Base-by-base conservation (phyloP, 2,888 invertebrate species). In the Hirudinaria manillensis region DNA sequence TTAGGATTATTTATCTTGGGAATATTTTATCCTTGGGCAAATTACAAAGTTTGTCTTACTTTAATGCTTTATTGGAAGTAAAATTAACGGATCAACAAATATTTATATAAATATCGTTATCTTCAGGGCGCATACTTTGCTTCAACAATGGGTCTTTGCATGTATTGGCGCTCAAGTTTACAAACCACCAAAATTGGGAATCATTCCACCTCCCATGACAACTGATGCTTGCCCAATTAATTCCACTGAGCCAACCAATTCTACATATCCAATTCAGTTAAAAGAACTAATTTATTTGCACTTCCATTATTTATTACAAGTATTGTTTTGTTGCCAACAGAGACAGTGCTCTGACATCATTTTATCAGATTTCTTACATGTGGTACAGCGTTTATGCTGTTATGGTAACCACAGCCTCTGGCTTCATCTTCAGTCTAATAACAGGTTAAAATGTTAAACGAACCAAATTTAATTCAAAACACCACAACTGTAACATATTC, bases 151-250 rank as follows among this genome's bases (percentile, higher is more conserved):
- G 90, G 92, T 0, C 87, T 94, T 77, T 85, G 87, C 0, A 82
- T 92, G 74, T 72, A 92, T 94, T 83, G 93, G 93, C 0, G 89
- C 89, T 4, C 90, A 87, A 90, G 70, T 92, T 19, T 79, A 81
- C 74, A 81, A 81, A 72, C 81, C 81, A 29, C 24, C 70, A 13
- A 70, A 70, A 38, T 38, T 56, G 45, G 77, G 73, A 38, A n/a
- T 67, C 21, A 61, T 66, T 27, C 72, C 71, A 6, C 66, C 73
- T 24, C 45, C 68, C 29, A 76, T 74, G 75, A 32, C 66, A 13
- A 73, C 55, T 6, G 24, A 27, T 3, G 53, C n/a, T 29, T 76
- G 76, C 66, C 27, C 51, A 45, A 19, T 24, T 36, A 74, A 16
- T 13, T n/a, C n/a, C 7, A 34, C 68, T 29, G 29, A 27, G 6